phyloP scores from a whole-genome alignment of 2,113 vertebrate genomes.

The Ageneiosus marmoratus region DNA sequence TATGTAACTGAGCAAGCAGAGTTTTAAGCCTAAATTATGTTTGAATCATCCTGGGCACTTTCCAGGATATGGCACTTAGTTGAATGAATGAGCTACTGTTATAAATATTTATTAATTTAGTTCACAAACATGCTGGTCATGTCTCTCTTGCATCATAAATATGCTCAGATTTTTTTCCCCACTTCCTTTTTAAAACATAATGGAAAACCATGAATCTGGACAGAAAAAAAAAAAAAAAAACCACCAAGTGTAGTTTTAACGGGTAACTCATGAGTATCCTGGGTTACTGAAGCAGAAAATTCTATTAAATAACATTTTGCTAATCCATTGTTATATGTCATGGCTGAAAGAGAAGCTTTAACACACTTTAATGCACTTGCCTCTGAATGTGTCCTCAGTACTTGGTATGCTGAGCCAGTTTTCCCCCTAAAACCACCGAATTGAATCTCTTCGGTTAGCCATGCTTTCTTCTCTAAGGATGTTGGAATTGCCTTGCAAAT shows the following conservation, averaged over 20 bases:
- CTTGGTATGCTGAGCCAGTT: constrained; percentile 30
- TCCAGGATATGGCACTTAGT: not conserved
- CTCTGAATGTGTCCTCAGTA: constrained; percentile 13
- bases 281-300: not conserved
- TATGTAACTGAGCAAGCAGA: not conserved
- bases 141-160: not conserved
- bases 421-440: constrained; percentile 22
- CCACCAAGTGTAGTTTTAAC: not conserved
- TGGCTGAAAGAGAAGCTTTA: not conserved
- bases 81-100: not conserved
- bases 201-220: not conserved
- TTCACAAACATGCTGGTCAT: not conserved
- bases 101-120: constrained; percentile 8
- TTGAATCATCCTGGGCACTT: not conserved
- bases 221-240: not conserved
- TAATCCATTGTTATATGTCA: constrained; percentile 1
- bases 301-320: constrained; percentile 14
- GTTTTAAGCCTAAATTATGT: not conserved
- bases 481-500: constrained; percentile 35
- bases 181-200: not conserved
- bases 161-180: not conserved
- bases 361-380: not conserved
- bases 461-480: constrained; percentile 25
- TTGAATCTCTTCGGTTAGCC: constrained; percentile 16
- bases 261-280: not conserved